phyloP scores from a whole-genome alignment of 2,113 vertebrate species.

The Electrona antarctica region DNA sequence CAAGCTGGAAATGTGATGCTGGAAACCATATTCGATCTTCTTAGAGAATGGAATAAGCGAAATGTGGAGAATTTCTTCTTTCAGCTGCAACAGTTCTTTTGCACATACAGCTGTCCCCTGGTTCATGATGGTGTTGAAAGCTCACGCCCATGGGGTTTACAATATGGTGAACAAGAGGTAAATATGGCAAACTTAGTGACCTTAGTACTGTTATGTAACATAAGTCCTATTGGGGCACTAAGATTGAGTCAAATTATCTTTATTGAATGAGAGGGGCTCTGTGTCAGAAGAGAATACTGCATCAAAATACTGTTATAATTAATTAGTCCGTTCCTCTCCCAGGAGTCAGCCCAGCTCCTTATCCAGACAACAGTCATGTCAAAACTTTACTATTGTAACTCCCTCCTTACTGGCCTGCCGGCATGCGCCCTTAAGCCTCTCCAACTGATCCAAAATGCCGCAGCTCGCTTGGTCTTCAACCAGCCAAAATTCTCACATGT shows the following conservation, averaged over 20 bases:
- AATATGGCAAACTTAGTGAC: neutral
- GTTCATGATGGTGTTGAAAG: neutral
- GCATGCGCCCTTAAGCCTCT: no score
- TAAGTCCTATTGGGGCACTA: neutral
- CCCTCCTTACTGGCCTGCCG: no score
- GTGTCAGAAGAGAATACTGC: no score
- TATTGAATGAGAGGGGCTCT: neutral
- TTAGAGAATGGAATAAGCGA: slow-evolving; percentile 67
- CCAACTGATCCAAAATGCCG: no score
- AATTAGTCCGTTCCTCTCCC: no score
- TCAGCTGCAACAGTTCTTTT: slow-evolving; percentile 73
- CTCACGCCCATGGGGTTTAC: neutral
- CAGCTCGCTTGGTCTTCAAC: no score
- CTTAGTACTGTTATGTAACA: no score
- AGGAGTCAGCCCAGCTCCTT: no score
- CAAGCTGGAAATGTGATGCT: slow-evolving; percentile 78
- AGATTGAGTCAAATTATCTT: neutral
- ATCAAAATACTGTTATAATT: no score
- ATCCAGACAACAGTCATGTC: no score
- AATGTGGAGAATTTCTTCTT: slow-evolving; percentile 74
- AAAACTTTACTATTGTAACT: no score
- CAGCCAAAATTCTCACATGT: no score
- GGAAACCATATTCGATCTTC: slow-evolving; percentile 75
- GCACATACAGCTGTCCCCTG: fast-evolving
- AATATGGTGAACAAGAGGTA: slow-evolving; percentile 69